Evolutionary conservation across 2,888 invertebrate species (phyloP), one percentile per base, ranked within the genome.

Genomic region (Ptilodon capucinus): DNA sequence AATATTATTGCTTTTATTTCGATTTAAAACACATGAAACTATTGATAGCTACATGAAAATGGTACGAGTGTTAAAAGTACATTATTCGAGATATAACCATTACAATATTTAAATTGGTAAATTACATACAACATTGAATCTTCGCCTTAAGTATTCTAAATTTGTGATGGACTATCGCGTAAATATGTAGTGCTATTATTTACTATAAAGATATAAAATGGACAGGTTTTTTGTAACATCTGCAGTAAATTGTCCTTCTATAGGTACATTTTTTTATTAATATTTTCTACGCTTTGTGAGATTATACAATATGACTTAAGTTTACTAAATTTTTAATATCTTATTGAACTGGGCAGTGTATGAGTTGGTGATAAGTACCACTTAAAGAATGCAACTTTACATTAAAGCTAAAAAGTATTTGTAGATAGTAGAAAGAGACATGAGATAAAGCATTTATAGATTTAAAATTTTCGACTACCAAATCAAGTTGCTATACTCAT

Each of bases 171-270:
- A 60, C 60, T 57, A 58, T 60, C 62, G 54, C 51, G 51, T 51
- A 56, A 57, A 57, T 50, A 60, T 42, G 45, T 58, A 46, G 51
- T 55, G 54, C 55, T 57, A 38, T 54, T 51, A 52, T 60, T 60
- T 36, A 59, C 67, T 74, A 69, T 64, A 72, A 68, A 76, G 48
- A 65, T 76, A 73, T 66, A 79, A 81, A 80, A 77, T 80, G 80
- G 78, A 79, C 80, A 75, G 69, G 68, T 62, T 69, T 58, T 39
- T 48, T 60, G 50, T 47, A 64, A 64, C 57, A 55, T 68, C 53
- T 51, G 56, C 57, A 54, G 48, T 66, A 54, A 60, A 64, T 60
- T 47, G 54, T 63, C 51, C 43, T 58, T 65, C 67, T 67, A 60
- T 67, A n/a, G n/a, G n/a, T n/a, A 61, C 68, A 70, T 23, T 40